Evolutionary conservation across 2,888 invertebrate species (phyloP), one percentile per base, ranked within the genome.

Genomic region (Orchestes rusci): DNA sequence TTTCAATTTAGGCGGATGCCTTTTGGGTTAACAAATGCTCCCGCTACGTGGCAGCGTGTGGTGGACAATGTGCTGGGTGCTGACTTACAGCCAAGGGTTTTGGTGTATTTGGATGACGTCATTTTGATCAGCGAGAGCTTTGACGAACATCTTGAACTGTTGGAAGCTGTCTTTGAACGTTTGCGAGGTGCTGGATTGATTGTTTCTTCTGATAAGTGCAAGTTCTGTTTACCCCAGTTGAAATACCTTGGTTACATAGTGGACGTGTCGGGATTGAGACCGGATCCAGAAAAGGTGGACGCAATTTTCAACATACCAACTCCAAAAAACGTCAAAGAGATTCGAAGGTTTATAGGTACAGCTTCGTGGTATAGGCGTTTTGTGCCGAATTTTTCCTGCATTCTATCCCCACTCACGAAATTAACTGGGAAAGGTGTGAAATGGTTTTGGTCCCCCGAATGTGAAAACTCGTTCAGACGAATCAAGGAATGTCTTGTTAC

Each of bases 131-230:
- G n/a, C n/a, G n/a, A n/a, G n/a, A n/a, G n/a, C n/a, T n/a, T n/a
- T n/a, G n/a, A 16, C n/a, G 2, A 3, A 10, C 20, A 2, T 20
- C 18, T 23, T 39, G 31, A 37, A 34, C 51, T 17, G 35, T 35
- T 56, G 23, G 32, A 46, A 40, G 37, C 40, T 23, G 53, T 55
- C 30, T 46, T 56, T 5, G 28, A 54, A 47, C 38, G 39, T 13
- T 52, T 53, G n/a, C n/a, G n/a, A n/a, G n/a, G n/a, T n/a, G n/a
- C n/a, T n/a, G n/a, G n/a, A n/a, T n/a, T n/a, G n/a, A n/a, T n/a
- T n/a, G n/a, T n/a, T n/a, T n/a, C n/a, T n/a, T n/a, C n/a, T n/a
- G n/a, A n/a, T n/a, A n/a, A 59, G 51, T 57, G 55, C 28, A 47
- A 50, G 23, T 53, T 55, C 16, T 43, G 46, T 0, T 13, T 49